phyloP scores from a whole-genome alignment of 2,113 vertebrate species.

The Scolopax mira region DNA sequence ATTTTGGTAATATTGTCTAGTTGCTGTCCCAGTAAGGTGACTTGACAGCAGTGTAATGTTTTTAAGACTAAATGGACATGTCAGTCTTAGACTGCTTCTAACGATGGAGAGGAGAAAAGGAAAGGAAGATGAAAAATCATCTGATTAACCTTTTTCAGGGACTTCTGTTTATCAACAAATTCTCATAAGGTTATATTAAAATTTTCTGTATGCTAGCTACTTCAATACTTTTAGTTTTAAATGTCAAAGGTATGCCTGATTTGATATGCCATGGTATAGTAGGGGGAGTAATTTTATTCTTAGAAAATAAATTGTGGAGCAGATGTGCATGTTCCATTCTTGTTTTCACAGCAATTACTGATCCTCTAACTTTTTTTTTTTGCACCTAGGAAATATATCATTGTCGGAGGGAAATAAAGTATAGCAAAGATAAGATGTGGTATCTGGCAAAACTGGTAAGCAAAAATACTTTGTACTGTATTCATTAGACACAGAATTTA shows the following conservation, averaged over 20 bases:
- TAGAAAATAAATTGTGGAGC: neutral
- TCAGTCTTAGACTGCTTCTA: neutral
- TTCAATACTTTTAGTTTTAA: neutral
- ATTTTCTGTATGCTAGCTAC: neutral
- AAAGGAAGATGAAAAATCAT: neutral
- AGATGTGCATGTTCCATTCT: neutral
- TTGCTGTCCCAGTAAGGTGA: neutral
- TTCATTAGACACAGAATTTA: neutral
- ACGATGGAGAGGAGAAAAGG: neutral
- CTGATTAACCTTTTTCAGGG: neutral
- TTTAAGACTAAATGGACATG: neutral
- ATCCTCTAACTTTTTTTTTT: neutral
- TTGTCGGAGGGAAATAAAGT: conserved; percentile 92
- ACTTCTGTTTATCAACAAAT: neutral
- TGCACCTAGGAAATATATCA: conserved; percentile 87
- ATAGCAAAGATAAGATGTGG: conserved; percentile 99
- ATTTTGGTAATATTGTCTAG: neutral
- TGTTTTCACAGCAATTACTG: neutral
- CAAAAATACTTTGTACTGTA: neutral
- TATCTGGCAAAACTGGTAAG: conserved; percentile 95
- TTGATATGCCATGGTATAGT: neutral
- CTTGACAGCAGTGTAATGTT: neutral
- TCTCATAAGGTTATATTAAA: neutral
- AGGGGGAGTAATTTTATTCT: neutral
- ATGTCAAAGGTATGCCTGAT: neutral